Evolutionary conservation across 2,113 vertebrate genomes (phyloP).

Genomic region (Hiodon alosoides): DNA sequence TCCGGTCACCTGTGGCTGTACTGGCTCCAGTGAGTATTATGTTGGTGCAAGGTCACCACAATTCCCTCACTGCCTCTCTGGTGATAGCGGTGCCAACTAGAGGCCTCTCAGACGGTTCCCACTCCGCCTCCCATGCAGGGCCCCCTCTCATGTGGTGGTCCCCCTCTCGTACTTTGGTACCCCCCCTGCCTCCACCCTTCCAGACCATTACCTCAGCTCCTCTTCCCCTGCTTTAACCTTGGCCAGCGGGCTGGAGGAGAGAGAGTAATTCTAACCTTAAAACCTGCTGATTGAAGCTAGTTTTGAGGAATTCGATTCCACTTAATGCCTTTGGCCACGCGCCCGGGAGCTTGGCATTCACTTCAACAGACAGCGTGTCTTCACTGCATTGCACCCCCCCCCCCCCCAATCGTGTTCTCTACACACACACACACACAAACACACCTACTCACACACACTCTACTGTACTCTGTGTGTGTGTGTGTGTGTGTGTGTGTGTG

Average conservation of each 20-base stretch:
- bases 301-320: constrained; percentile 82
- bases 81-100: no score
- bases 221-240: constrained; percentile 93
- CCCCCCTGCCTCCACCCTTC: constrained; percentile 60
- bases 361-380: constrained; percentile 59
- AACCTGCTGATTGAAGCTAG: constrained; percentile 88
- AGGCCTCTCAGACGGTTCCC: no score
- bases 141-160: background rate
- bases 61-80: no score
- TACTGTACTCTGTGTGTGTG: background rate
- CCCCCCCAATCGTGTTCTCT: constrained; percentile 18
- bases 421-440: constrained; percentile 4
- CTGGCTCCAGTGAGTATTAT: no score
- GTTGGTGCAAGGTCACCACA: no score
- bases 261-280: constrained; percentile 79
- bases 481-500: background rate
- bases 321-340: constrained; percentile 74
- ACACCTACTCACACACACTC: background rate
- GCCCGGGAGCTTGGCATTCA: constrained; percentile 73
- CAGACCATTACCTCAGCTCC: constrained; percentile 82
- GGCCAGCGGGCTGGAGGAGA: constrained; percentile 79
- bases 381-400: constrained; percentile 29
- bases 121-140: background rate
- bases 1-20: no score
- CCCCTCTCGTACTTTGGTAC: constrained; percentile 61